phyloP scores from a whole-genome alignment of 2,797 vertebrate species.

The Corythornis leucogaster region DNA sequence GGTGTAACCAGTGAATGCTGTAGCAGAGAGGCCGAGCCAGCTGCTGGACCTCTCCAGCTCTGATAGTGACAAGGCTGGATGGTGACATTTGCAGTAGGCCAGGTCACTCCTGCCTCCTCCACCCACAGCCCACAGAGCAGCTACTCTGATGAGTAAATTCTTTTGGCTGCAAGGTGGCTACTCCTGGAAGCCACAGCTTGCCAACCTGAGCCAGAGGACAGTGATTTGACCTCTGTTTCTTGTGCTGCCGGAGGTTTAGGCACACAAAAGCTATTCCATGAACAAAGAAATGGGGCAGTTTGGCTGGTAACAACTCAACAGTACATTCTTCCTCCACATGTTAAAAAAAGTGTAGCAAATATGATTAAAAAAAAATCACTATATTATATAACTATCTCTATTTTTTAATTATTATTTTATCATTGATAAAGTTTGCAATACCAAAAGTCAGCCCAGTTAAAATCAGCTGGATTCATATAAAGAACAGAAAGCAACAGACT shows the following conservation, averaged over 20 bases:
- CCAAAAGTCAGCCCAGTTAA: not conserved
- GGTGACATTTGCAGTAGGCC: not conserved
- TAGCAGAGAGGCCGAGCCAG: not conserved
- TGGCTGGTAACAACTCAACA: not conserved
- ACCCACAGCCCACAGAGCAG: not conserved
- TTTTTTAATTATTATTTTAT: not conserved
- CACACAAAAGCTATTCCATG: not conserved
- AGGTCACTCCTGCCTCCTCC: not conserved
- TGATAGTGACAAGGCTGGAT: accelerated
- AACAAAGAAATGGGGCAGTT: not conserved
- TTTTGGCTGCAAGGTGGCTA: not conserved
- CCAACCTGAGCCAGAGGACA: not conserved
- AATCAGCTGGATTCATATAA: accelerated
- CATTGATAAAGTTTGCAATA: not conserved
- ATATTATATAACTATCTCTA: not conserved
- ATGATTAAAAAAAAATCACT: not conserved
- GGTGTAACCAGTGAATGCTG: not conserved
- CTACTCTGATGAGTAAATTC: not conserved
- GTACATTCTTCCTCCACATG: accelerated
- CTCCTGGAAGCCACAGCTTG: not conserved
- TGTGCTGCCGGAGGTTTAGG: not conserved
- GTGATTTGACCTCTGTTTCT: not conserved
- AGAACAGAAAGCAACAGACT: not conserved
- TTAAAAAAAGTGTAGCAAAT: not conserved
- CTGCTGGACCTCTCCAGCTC: not conserved